Evolutionary conservation across 1,140 invertebrate species (phyloP).

Genomic region (Psilanteris sp.): DNA sequence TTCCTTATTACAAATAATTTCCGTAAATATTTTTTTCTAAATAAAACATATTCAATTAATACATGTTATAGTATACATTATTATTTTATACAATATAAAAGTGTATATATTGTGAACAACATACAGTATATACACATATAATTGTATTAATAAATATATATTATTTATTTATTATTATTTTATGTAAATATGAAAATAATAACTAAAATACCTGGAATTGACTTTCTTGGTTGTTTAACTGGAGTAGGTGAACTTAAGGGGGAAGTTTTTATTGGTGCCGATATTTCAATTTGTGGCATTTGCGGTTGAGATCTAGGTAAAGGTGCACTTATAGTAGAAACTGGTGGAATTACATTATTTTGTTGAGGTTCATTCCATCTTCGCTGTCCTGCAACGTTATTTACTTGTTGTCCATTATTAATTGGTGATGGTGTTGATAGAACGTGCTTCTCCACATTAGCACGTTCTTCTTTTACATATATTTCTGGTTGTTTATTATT

Average conservation of each 20-base stretch:
- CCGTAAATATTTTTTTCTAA: neutral
- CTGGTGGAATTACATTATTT: neutral
- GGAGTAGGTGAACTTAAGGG: conserved; percentile 56
- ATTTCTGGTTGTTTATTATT: conserved; percentile 15
- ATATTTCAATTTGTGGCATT: neutral
- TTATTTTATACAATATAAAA: conserved; percentile 3
- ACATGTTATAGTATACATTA: neutral
- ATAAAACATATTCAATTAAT: no score
- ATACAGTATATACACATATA: no score
- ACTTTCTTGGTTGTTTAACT: conserved; percentile 77
- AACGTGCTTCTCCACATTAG: conserved; percentile 61
- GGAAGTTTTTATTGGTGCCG: conserved; percentile 7
- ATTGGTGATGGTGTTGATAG: conserved; percentile 6
- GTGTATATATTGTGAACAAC: no score
- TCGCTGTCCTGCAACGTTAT: conserved; percentile 17
- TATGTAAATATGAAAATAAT: no score
- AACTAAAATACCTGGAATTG: conserved; percentile 75
- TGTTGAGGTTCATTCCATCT: conserved; percentile 19
- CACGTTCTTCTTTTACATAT: conserved; percentile 2
- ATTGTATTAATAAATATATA: no score
- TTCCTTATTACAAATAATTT: neutral
- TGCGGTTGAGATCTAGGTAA: conserved; percentile 10
- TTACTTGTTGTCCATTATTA: conserved; percentile 23
- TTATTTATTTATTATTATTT: no score
- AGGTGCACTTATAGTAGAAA: neutral